Evolutionary conservation across 2,113 vertebrate species (phyloP), one percentile per base, ranked within the genome.

Genomic region (Trachemys scripta): DNA sequence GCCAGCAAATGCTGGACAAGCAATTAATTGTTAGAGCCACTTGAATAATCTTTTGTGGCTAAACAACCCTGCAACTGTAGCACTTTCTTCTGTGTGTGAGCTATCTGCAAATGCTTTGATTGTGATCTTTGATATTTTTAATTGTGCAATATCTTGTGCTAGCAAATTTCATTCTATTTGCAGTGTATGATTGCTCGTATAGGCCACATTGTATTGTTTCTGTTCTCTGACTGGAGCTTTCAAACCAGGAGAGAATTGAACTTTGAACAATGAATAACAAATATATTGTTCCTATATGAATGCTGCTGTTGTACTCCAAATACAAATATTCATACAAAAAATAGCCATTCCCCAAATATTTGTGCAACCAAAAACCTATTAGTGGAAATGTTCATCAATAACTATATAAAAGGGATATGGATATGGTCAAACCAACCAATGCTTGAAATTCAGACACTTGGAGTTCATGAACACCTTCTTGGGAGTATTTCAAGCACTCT

Each of bases 351-450:
- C 50, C 8, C 80, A 69, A 6, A 13, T 80, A 10, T 56, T 89
- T 90, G 47, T 1, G 1, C 27, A 89, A 80, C 84, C 54, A 84
- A 92, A 96, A 91, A 13, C 50, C 51, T 72, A 86, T 93, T 89
- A 95, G 22, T 2, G 2, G 8, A 49, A 84, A 72, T 20, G 89
- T 88, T 82, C 78, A 90, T 80, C 42, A 84, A 51, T 25, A 89
- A 16, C 51, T 85, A 25, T 2, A 0, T 65, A 84, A 89, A 19
- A 85, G 42, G 81, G 51, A 81, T 13, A 90, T 8, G 81, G 51
- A 79, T 27, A 92, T 8, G 17, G 76, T 87, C 56, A 97, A 86
- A 87, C 6, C 69, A 86, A 95, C 90, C 14, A 96, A 54, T 59
- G 54, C 25, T 59, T 29, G 57, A 59, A 59, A 59, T 29, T 29